Conservation (phyloP, 2,113 vertebrate species). For the Varanus salvator region DNA sequence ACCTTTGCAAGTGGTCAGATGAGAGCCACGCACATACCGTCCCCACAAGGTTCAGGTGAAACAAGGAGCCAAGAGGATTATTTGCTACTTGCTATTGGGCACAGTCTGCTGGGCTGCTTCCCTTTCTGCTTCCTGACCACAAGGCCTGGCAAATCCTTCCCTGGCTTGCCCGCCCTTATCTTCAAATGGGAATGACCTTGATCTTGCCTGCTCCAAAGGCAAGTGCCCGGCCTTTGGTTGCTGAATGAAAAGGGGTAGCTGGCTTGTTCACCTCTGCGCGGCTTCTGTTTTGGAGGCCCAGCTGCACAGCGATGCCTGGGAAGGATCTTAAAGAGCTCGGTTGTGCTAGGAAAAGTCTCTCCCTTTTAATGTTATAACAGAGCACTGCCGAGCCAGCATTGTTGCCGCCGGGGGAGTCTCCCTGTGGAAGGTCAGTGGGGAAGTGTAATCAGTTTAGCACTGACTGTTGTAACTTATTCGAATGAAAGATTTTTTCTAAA, state of each 20-base stretch:
- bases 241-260: not conserved
- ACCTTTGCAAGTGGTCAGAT: not conserved
- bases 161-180: too few relatives aligned
- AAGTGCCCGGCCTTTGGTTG: not conserved
- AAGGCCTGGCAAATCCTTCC: not conserved
- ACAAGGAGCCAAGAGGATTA: not conserved
- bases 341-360: constrained; percentile 11
- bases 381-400: constrained; percentile 44
- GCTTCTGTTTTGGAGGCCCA: not conserved
- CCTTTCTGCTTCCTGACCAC: not conserved
- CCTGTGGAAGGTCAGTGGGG: constrained; percentile 75
- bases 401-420: constrained; percentile 49
- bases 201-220: not conserved
- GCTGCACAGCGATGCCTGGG: not conserved
- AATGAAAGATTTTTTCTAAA: constrained; percentile 83
- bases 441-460: constrained; percentile 79
- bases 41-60: too few relatives aligned
- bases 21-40: not conserved
- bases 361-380: constrained; percentile 28
- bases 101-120: not conserved
- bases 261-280: not conserved
- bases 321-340: constrained; percentile 35
- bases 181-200: not conserved
- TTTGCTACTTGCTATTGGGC: not conserved
- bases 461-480: constrained; percentile 80